phyloP scores from a whole-genome alignment of 2,113 vertebrate species.

The Pantherophis guttatus region DNA sequence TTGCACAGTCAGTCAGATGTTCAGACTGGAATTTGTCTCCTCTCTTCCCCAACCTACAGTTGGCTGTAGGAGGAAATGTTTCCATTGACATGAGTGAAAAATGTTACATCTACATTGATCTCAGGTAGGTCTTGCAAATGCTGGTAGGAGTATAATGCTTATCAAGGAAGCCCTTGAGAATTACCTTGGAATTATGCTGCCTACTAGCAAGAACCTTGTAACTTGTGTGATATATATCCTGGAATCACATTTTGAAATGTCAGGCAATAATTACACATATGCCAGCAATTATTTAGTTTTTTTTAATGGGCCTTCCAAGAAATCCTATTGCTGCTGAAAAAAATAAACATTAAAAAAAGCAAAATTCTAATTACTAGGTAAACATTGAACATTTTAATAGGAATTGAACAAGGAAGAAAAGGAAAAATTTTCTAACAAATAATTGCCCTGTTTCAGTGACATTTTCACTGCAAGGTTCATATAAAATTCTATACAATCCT shows the following conservation, averaged over 20 bases:
- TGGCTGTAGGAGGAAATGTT: neutral
- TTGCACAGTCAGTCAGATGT: neutral
- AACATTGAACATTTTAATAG: neutral
- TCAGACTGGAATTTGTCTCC: neutral
- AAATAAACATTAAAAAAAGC: neutral
- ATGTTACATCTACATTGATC: too few species aligned
- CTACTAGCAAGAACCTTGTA: neutral
- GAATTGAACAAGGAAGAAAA: neutral
- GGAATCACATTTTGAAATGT: constrained; percentile 5
- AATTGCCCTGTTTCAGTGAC: neutral
- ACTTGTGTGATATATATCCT: neutral
- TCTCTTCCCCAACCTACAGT: neutral
- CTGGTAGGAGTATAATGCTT: neutral
- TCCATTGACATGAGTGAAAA: neutral
- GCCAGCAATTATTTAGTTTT: neutral
- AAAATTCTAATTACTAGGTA: neutral
- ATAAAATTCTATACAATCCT: neutral
- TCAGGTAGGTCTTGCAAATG: neutral
- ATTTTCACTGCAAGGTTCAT: neutral
- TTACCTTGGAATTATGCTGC: neutral
- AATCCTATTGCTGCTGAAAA: neutral
- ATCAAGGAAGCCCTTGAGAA: neutral
- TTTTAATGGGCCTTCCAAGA: neutral
- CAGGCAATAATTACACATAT: neutral
- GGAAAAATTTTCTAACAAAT: neutral